Conservation (phyloP, 2,797 vertebrate genomes). For the Enoplosus armatus region DNA sequence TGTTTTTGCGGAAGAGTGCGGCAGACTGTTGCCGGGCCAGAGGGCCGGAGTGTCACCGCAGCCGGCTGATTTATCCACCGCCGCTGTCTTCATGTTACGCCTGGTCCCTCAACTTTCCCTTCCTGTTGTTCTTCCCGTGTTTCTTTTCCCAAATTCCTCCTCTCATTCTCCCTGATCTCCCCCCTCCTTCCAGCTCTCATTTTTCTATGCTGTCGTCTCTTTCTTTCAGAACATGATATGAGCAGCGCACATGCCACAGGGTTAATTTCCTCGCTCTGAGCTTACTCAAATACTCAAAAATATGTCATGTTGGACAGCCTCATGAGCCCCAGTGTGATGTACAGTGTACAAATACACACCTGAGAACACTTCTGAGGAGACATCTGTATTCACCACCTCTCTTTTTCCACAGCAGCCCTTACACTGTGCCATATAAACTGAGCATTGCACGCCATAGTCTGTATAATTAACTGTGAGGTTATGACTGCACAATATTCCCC, state of each 20-base stretch:
- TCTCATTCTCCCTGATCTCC: constrained; percentile 66
- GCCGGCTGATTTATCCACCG: constrained; percentile 85
- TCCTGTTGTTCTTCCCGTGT: constrained; percentile 89
- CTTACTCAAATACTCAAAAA: constrained; percentile 34
- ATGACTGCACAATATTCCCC: constrained; percentile 36
- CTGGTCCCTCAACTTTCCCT: constrained; percentile 83
- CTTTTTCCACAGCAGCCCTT: constrained; percentile 35
- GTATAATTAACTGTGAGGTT: constrained; percentile 60
- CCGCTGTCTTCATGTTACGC: constrained; percentile 86
- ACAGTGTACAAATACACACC: constrained; percentile 35
- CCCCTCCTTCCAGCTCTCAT: constrained; percentile 51
- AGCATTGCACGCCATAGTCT: constrained; percentile 27
- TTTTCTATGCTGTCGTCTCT: constrained; percentile 61
- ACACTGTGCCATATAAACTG: constrained; percentile 22
- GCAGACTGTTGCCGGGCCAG: constrained; percentile 68
- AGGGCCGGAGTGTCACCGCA: constrained; percentile 77
- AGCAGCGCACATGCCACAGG: constrained; percentile 53
- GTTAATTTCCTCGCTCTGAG: constrained; percentile 61
- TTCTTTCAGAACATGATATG: constrained; percentile 71
- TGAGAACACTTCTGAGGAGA: constrained; percentile 56
- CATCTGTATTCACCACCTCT: constrained; percentile 43
- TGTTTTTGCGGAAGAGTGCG: constrained; percentile 85
- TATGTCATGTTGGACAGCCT: constrained; percentile 41
- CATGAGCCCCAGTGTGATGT: constrained; percentile 42
- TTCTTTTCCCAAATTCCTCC: constrained; percentile 82